Evolutionary conservation across 2,888 invertebrate genomes (phyloP), one percentile per base, ranked within the genome.

Genomic region (Ormyrus nitidulus): DNA sequence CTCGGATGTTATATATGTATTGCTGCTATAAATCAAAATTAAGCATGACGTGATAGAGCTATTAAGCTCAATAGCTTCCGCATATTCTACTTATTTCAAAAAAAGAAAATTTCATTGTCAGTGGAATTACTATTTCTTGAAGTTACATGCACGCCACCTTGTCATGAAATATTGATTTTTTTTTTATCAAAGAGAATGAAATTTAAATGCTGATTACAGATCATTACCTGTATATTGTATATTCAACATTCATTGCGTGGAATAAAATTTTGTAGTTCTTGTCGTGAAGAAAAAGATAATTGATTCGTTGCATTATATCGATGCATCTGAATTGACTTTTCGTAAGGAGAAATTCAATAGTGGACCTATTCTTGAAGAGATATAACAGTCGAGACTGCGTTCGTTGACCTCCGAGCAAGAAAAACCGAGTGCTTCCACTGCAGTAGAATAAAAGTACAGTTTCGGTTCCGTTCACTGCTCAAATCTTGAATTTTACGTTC

Each of bases 1-100:
- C 3, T 34, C 34, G 1, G 34, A 34, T 34, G 34, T 34, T 34
- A 34, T 34, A 34, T 4, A 34, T 10, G 13, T 13, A 53, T 1
- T 46, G 54, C 13, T 7, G 61, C 19, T 65, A 56, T 54, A 73
- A 73, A 73, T 73, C 73, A 65, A 73, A 53, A 48, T 73, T 64
- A 59, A 71, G 19, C 46, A 56, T 56, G 65, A 56, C 64, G 73
- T 65, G 54, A 65, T 65, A 34, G 54, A 65, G 65, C 73, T 56
- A 46, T 54, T 72, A 73, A 73, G 73, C 65, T 53, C 54, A 65
- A 65, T 65, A 64, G 19, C 65, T 73, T 64, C 65, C 56, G 46
- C 62, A 46, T 49, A 48, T 19, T 34, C 34, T 34, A 34, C 34
- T 34, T 34, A 34, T 34, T 34, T 34, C 34, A 34, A 34, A 34